Conservation (phyloP, 92 coral and sea anemone genomes). For the Phenganax marumi region DNA sequence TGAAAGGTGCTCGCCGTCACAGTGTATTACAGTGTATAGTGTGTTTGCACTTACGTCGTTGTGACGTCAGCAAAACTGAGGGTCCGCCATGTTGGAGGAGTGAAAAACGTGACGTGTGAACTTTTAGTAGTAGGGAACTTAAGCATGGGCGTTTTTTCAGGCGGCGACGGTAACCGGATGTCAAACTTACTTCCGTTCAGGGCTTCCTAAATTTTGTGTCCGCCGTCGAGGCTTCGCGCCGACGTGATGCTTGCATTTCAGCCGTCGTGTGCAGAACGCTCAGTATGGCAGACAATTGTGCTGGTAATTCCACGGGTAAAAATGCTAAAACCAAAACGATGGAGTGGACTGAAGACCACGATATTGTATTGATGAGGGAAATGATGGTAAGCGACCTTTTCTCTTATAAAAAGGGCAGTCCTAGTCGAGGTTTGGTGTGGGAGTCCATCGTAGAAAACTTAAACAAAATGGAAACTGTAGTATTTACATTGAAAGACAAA, state of each 20-base stretch:
- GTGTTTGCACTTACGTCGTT: too few species aligned
- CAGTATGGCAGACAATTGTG: neutral
- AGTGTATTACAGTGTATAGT: too few species aligned
- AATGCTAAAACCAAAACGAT: neutral
- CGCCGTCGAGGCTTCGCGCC: neutral
- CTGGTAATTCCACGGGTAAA: neutral
- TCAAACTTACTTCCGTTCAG: neutral
- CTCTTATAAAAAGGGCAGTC: slow-evolving; percentile 3
- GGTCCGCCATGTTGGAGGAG: too few species aligned
- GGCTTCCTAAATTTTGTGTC: neutral
- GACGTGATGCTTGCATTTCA: neutral
- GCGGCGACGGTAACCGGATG: neutral
- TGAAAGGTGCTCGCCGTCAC: too few species aligned
- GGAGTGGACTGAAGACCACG: slow-evolving; percentile 1
- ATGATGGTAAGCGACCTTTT: neutral
- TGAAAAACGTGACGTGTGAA: too few species aligned
- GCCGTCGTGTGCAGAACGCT: slow-evolving; percentile 4
- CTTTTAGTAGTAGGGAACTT: slow-evolving; percentile 8
- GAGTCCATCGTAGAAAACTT: slow-evolving; percentile 1
- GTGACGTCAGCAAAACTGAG: too few species aligned
- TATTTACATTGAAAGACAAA: neutral
- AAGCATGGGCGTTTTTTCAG: neutral
- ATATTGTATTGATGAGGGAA: neutral
- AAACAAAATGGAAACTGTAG: slow-evolving; percentile 2
- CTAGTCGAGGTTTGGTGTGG: slow-evolving; percentile 6